These are phyloP conservation scores for Spatulosminthurus flaviceps DNA, from an alignment of 2,888 invertebrate genomes.

Conservation along the genomic window DNA sequence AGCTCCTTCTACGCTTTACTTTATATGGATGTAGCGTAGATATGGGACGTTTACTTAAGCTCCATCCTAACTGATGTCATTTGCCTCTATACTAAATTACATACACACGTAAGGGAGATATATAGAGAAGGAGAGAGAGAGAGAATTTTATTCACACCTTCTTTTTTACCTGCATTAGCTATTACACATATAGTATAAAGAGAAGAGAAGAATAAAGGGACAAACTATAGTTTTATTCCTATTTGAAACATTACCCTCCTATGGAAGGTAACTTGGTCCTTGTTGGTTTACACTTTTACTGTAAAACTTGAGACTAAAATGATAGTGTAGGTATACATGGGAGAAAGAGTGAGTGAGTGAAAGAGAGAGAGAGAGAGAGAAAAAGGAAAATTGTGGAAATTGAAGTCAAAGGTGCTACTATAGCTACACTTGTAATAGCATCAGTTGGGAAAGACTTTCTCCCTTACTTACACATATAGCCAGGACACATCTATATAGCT, in stretches of 20 bases:
- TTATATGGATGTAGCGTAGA: slow-evolving; percentile 12
- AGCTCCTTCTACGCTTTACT: neutral
- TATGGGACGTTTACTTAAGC: neutral
- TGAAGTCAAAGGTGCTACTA: slow-evolving; percentile 32
- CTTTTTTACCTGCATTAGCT: too few relatives aligned
- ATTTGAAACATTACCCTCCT: neutral
- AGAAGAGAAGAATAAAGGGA: neutral
- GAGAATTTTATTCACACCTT: too few relatives aligned
- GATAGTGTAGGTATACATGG: neutral
- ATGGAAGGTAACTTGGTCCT: neutral
- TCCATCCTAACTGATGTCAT: too few relatives aligned
- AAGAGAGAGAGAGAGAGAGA: slow-evolving; percentile 23
- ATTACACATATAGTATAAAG: too few relatives aligned
- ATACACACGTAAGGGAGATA: too few relatives aligned
- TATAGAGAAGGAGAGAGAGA: too few relatives aligned
- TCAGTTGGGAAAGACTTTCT: neutral
- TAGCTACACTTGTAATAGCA: neutral
- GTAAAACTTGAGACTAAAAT: neutral
- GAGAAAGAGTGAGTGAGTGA: neutral
- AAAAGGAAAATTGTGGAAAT: slow-evolving; percentile 25
- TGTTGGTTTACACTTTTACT: slow-evolving; percentile 5
- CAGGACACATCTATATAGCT: neutral
- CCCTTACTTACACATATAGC: slow-evolving; percentile 17
- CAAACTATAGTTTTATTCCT: neutral
- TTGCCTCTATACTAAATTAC: too few relatives aligned